These are phyloP conservation scores for Rotaria macrura DNA, from an alignment of 2,888 invertebrate genomes.

Conservation along the genomic window DNA sequence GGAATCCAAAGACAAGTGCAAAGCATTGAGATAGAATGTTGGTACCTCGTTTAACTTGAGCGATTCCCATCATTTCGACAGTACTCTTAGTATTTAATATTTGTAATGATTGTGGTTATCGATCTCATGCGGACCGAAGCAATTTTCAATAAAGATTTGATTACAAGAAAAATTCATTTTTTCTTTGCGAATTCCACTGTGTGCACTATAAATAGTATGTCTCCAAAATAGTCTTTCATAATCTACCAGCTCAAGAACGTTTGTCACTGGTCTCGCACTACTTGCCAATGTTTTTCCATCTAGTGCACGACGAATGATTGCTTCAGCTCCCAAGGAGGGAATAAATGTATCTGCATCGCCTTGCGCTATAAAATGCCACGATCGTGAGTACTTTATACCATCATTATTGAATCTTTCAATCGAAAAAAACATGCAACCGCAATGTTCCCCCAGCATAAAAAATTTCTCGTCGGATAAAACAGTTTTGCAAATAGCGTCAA, in stretches of 20 bases:
- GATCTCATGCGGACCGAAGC: not conserved
- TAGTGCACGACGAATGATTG: not conserved
- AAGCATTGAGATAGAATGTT: not conserved
- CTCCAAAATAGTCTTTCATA: not conserved
- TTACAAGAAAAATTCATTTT: too few relatives aligned
- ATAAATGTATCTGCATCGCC: not conserved
- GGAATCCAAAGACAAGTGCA: not conserved
- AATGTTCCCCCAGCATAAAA: not conserved
- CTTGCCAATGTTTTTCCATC: not conserved
- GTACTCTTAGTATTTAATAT: not conserved
- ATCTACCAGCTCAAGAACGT: not conserved
- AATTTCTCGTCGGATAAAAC: not conserved
- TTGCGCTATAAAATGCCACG: not conserved
- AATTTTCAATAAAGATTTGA: not conserved
- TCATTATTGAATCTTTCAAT: not conserved
- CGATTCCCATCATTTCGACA: not conserved
- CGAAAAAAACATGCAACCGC: not conserved
- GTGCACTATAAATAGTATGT: not conserved
- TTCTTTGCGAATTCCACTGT: not conserved
- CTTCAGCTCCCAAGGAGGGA: not conserved
- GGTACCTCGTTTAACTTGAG: not conserved
- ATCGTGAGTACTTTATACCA: not conserved
- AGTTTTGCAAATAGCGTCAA: not conserved
- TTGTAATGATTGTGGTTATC: not conserved
- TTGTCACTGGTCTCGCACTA: not conserved